Evolutionary conservation across 2,888 invertebrate genomes (phyloP), one percentile per base, ranked within the genome.

Genomic region (Cynaeus angustus): DNA sequence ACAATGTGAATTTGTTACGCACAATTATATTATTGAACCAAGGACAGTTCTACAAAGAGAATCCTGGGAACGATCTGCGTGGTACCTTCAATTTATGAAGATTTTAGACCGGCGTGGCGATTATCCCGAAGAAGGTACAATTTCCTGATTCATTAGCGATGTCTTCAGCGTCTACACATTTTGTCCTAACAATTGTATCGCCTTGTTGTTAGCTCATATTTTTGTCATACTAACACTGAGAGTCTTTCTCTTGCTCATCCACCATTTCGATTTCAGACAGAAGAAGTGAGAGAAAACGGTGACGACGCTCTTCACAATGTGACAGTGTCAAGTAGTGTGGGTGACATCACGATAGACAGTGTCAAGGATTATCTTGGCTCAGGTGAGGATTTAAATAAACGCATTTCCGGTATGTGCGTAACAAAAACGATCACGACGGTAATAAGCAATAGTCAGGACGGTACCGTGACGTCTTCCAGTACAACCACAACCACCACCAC

Each of bases 341-440:
- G 93, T 10, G 97, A 97, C 86, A 96, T 97, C 82, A 97, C 97
- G 2, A 94, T 97, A 74, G 97, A 98, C 88, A 97, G 96, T 28
- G 95, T 97, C 55, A 92, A 94, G 75, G 96, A 96, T 86, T 96
- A 97, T 87, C 88, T 94, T 69, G 83, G 82, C 72, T 82, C 83
- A 68, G 83, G 83, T 73, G 85, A 85, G 75, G 85, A 85, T 72
- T 74, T 85, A 41, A 81, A 81, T 58, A 81, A 81, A 70, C 82
- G 83, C 56, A 74, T 84, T 71, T 77, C 82, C 48, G 82, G 80
- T 70, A 72, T 84, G 65, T 88, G 89, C 68, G 88, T 90, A 70
- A 90, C 90, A 79, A 90, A 90, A 74, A 89, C 89, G 30, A 89
- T 89, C 46, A 87, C 89, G 62, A 89, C 89, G 41, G 87, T 87